Conservation (phyloP, 1,140 invertebrate genomes). For the Diabrotica virgifera region DNA sequence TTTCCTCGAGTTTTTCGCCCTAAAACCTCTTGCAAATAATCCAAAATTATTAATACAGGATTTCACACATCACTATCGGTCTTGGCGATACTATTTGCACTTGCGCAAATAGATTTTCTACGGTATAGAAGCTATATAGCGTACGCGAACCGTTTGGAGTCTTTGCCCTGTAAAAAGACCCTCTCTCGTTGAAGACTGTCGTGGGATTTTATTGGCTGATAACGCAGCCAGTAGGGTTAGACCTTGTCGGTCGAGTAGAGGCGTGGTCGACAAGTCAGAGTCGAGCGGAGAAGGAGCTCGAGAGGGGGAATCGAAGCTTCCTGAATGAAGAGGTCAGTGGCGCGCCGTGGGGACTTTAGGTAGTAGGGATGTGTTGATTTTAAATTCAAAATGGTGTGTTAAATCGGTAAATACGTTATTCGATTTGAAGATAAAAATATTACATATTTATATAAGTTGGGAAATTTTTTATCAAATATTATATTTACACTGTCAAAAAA, state of each 20-base stretch:
- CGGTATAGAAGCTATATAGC: constrained; percentile 27
- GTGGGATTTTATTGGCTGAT: constrained; percentile 32
- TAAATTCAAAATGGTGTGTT: too few species aligned
- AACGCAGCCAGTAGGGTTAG: constrained; percentile 30
- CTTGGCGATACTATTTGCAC: constrained; percentile 7
- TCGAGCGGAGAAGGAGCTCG: constrained; percentile 20
- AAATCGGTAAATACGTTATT: too few species aligned
- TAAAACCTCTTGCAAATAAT: constrained; percentile 1
- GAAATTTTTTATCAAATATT: too few species aligned
- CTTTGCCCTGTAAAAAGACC: constrained; percentile 41
- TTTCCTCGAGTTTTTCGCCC: background rate
- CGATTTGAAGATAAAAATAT: too few species aligned
- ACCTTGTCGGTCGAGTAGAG: constrained; percentile 7
- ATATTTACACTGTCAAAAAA: too few species aligned
- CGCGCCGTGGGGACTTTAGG: constrained; percentile 12
- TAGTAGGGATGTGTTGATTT: too few species aligned
- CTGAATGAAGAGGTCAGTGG: constrained; percentile 21
- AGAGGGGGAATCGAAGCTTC: constrained; percentile 20
- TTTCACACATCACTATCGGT: constrained; percentile 10
- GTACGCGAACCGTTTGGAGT: constrained; percentile 34
- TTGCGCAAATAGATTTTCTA: constrained; percentile 21
- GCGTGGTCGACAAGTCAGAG: constrained; percentile 8
- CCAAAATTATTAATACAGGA: background rate
- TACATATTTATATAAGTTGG: too few species aligned
- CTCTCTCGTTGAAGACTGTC: constrained; percentile 34